phyloP scores from a whole-genome alignment of 2,797 vertebrate species.

The Trachops cirrhosus region DNA sequence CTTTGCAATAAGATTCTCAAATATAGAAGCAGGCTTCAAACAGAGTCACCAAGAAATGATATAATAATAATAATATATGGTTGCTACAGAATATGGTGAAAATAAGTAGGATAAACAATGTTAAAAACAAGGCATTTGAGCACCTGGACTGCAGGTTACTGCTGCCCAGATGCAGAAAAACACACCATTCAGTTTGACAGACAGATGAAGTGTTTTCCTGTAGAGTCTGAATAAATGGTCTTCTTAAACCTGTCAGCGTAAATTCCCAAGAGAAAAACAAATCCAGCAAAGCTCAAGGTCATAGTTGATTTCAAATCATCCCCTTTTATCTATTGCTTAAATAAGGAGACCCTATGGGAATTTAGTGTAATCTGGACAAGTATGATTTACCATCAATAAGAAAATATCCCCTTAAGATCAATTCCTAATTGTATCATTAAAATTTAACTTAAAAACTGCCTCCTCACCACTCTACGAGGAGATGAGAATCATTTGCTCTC shows the following conservation, averaged over 20 bases:
- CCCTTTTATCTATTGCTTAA: neutral
- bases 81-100: conserved; percentile 3
- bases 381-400: neutral
- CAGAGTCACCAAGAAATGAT: neutral
- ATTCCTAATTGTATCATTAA: neutral
- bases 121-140: neutral
- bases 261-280: neutral
- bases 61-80: conserved; percentile 23
- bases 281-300: neutral
- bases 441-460: neutral
- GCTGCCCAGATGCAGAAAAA: conserved; percentile 10
- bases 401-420: neutral
- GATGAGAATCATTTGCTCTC: neutral
- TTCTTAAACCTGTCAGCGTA: neutral
- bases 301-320: neutral
- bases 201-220: neutral
- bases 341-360: neutral
- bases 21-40: neutral
- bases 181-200: neutral
- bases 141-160: neutral
- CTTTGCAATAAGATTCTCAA: conserved; percentile 38
- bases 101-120: neutral
- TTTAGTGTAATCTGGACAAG: neutral
- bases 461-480: neutral
- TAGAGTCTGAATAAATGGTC: neutral